Percentiles rank a stretch among this genome's conserved stretches.
Conservation (phyloP, 1,140 invertebrate species). For the Oreohelix idahoensis region DNA sequence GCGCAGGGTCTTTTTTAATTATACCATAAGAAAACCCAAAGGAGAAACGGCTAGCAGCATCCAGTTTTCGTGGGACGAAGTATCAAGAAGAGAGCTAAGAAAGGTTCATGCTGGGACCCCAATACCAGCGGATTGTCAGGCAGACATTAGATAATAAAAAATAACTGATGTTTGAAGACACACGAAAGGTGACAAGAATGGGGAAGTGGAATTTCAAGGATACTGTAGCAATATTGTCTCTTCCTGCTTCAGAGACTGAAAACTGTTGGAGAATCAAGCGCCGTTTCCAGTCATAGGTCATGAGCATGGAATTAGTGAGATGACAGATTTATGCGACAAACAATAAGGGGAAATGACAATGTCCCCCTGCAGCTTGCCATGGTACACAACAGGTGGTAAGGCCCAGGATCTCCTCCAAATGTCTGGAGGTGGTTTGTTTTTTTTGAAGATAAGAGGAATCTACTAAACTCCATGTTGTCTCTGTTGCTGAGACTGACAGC, state of each 20-base stretch:
- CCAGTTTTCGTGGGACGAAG: not conserved
- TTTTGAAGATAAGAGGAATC: constrained; percentile 22
- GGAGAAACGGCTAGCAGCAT: not conserved
- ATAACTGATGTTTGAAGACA: not conserved
- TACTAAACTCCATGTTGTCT: not conserved
- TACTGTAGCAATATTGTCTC: not conserved
- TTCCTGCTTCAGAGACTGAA: not conserved
- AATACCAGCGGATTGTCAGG: too few relatives aligned
- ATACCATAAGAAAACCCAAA: too few relatives aligned
- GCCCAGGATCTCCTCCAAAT: constrained; percentile 16
- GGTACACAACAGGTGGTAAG: not conserved
- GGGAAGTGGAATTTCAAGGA: not conserved
- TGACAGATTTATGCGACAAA: not conserved
- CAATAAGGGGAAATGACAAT: not conserved
- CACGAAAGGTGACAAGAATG: too few relatives aligned
- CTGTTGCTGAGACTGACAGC: not conserved
- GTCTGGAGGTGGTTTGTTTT: constrained; percentile 38
- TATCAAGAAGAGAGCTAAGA: not conserved
- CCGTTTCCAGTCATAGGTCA: not conserved
- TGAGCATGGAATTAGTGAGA: too few relatives aligned
- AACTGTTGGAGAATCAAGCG: not conserved
- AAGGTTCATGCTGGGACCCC: not conserved
- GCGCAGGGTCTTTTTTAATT: too few relatives aligned
- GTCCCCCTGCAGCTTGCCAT: not conserved
- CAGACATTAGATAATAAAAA: too few relatives aligned